Evolutionary conservation across 2,113 vertebrate genomes (phyloP).

Genomic region (Stigmatopora nigra): DNA sequence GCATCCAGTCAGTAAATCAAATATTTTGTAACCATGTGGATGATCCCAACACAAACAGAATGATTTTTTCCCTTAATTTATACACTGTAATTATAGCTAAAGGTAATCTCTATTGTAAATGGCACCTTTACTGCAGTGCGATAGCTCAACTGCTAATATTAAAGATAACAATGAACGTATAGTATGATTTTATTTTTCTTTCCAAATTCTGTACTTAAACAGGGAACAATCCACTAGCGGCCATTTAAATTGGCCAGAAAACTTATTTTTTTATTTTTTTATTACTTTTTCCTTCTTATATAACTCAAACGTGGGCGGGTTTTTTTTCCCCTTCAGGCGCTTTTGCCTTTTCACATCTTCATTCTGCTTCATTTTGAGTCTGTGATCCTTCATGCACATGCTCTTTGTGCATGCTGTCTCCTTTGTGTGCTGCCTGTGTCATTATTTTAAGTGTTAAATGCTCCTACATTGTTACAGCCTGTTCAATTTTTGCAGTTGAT

Average conservation of each 20-base stretch:
- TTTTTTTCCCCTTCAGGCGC: conserved; percentile 34
- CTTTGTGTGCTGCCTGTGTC: conserved; percentile 23
- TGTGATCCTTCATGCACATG: conserved; percentile 57
- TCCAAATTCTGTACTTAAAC: conserved; percentile 10
- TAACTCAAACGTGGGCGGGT: conserved; percentile 49
- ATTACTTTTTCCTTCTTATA: conserved; percentile 35
- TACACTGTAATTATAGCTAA: background rate
- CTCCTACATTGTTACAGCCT: conserved; percentile 41
- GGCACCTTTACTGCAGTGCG: background rate
- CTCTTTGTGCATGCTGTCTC: background rate
- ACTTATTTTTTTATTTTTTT: conserved; percentile 23
- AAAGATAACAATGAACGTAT: background rate
- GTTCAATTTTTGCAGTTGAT: conserved; percentile 38
- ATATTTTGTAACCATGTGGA: background rate
- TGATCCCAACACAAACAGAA: background rate
- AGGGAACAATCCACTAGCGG: conserved; percentile 21
- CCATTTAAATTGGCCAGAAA: conserved; percentile 21
- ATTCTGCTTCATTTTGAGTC: conserved; percentile 32
- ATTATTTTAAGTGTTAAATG: conserved; percentile 42
- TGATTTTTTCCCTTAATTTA: background rate
- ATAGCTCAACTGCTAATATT: background rate
- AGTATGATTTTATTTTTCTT: background rate
- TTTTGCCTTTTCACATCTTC: conserved; percentile 27
- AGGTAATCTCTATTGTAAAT: background rate
- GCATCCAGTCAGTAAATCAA: too few species aligned